These are phyloP conservation scores for Mormyrops boulengeri DNA, from an alignment of 2,797 vertebrate species.

Conservation along the genomic window DNA sequence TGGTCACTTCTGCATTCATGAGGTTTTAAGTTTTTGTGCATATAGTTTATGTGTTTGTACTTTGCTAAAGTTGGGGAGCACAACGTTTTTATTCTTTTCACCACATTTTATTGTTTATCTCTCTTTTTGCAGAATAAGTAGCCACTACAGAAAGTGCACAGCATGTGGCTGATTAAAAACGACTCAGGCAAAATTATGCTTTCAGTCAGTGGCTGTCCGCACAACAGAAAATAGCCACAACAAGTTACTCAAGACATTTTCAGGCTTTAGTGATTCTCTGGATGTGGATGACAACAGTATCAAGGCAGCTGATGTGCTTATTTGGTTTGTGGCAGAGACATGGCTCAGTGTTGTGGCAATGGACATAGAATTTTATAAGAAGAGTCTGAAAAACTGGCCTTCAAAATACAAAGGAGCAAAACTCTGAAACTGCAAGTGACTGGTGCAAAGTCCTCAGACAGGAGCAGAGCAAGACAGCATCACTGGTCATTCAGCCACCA, in stretches of 20 bases:
- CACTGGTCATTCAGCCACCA: neutral
- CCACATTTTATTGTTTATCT: neutral
- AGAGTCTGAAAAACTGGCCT: neutral
- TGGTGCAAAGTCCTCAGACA: neutral
- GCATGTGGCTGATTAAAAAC: neutral
- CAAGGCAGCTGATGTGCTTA: neutral
- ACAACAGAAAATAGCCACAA: neutral
- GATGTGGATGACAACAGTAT: neutral
- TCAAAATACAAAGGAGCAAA: neutral
- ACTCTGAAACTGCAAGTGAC: neutral
- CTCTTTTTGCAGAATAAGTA: neutral
- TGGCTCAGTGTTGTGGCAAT: neutral
- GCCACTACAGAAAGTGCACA: neutral
- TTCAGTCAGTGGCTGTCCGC: neutral
- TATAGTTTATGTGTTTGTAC: neutral
- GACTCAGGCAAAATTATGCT: neutral
- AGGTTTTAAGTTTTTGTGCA: neutral
- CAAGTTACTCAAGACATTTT: neutral
- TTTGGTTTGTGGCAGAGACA: neutral
- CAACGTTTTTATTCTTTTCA: neutral
- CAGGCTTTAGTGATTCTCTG: neutral
- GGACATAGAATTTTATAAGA: neutral
- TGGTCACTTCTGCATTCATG: neutral
- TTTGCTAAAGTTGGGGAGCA: neutral
- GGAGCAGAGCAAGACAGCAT: neutral